Base-by-base conservation (phyloP, 2,113 vertebrate species). In the Theristicus caerulescens region DNA sequence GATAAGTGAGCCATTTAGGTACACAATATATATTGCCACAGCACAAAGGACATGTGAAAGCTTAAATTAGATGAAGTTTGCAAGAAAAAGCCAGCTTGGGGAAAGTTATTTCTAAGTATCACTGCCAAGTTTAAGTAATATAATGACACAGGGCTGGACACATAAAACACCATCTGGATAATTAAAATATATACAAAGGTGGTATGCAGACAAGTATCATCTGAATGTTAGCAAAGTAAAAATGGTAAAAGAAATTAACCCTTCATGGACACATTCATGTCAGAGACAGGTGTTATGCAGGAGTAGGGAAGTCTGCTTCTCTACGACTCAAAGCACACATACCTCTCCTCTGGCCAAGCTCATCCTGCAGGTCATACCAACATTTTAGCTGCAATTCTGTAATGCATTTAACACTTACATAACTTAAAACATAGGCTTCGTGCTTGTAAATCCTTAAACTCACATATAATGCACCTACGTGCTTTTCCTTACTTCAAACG, bases 61-160 rank as follows among this genome's bases (percentile, higher is more conserved):
- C 72, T 94, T 88, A 88, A 94, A 88, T 3, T 90, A 88, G 92
- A 83, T 92, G 94, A 95, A 91, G 90, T 90, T 90, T 76, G 27
- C n/a, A 84, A 94, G 80, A 90, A 93, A 88, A 91, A 92, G 66
- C 29, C 69, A 86, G 65, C 72, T 67, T 96, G 86, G 76, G 69
- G 25, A 78, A 91, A 92, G 40, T 88, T 92, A 93, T 86, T 95
- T 86, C 88, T 78, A 49, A 64, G 64, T n/a, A 83, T 64, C 59
- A 25, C 46, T 79, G 92, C 92, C 92, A 95, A 96, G 82, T 94
- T 92, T 86, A 96, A 95, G 88, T 96, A 93, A 92, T 86, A 93
- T 10, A 86, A 94, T 85, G 72, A 69, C 77, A 82, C 26, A 44
- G 32, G 73, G 31, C 69, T 79, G 92, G 81, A 82, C 69, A 79